Evolutionary conservation across 2,797 vertebrate genomes (phyloP).

Genomic region (Alectoris magna): DNA sequence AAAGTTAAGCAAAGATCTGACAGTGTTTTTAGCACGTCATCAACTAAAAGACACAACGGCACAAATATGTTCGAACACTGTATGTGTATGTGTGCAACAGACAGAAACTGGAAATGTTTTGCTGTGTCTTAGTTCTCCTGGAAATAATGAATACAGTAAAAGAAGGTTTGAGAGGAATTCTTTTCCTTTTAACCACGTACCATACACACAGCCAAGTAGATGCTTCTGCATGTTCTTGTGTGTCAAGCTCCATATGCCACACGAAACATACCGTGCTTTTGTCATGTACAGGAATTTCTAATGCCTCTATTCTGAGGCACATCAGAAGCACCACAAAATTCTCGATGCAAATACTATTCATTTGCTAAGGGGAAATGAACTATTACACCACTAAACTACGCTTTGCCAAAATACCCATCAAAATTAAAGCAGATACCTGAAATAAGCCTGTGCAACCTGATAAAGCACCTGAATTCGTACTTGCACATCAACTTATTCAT

Average conservation of each 20-base stretch:
- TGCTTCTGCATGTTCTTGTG: background rate
- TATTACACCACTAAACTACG: background rate
- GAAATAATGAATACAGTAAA: background rate
- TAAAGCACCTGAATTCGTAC: constrained; percentile 22
- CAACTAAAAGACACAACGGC: background rate
- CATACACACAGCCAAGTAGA: background rate
- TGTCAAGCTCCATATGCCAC: background rate
- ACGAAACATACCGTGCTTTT: background rate
- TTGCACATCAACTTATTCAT: constrained; percentile 13
- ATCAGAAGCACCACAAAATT: background rate
- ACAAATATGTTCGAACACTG: background rate
- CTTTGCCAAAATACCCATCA: background rate
- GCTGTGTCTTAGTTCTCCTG: background rate
- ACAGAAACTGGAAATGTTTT: background rate
- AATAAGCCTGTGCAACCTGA: background rate
- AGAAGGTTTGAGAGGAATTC: background rate
- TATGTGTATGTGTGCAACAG: background rate
- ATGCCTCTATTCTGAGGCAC: background rate
- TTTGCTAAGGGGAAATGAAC: background rate
- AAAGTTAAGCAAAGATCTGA: constrained; percentile 33
- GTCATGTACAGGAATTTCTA: background rate
- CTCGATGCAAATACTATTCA: background rate
- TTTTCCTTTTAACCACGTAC: background rate
- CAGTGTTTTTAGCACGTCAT: constrained; percentile 15
- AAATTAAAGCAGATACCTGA: constrained; percentile 16